These are phyloP conservation scores for Ianthella basta DNA, from an alignment of 37 sponge, comb jelly and placozoan species.

Conservation along the genomic window DNA sequence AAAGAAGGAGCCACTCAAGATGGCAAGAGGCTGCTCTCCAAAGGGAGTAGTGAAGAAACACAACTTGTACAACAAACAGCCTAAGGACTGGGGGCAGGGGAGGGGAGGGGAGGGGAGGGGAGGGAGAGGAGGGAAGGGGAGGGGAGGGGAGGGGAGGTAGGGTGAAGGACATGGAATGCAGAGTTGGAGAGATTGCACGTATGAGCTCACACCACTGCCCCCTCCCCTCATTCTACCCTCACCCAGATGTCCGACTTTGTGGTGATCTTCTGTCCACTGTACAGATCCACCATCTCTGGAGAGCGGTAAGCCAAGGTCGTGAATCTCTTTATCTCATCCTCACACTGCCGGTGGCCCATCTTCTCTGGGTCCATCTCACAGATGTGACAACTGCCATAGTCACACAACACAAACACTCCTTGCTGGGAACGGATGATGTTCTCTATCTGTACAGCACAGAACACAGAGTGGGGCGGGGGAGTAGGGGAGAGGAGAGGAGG, in stretches of 20 bases:
- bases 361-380: slow-evolving; percentile 61
- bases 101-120: background rate
- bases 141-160: background rate
- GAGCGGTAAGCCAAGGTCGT: slow-evolving; percentile 93
- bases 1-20: slow-evolving; percentile 74
- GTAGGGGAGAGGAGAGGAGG: too few relatives aligned
- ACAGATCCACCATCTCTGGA: slow-evolving; percentile 96
- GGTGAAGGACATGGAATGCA: too few relatives aligned
- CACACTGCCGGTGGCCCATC: slow-evolving; percentile 57
- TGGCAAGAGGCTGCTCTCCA: slow-evolving; percentile 91
- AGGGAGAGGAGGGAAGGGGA: background rate
- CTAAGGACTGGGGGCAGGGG: slow-evolving; percentile 75
- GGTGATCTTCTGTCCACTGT: slow-evolving; percentile 78
- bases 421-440: slow-evolving; percentile 77
- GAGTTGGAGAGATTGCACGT: too few relatives aligned
- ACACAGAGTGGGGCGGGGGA: background rate
- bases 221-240: slow-evolving; percentile 6
- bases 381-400: slow-evolving; percentile 90
- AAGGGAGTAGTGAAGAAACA: slow-evolving; percentile 96
- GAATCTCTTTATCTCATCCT: slow-evolving; percentile 79
- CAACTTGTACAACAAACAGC: slow-evolving; percentile 92
- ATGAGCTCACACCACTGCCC: background rate
- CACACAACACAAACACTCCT: slow-evolving; percentile 86
- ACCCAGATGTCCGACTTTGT: slow-evolving; percentile 96
- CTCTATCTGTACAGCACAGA: slow-evolving; percentile 93